Evolutionary conservation across 2,113 vertebrate species (phyloP).

Genomic region (Embiotoca jacksoni): DNA sequence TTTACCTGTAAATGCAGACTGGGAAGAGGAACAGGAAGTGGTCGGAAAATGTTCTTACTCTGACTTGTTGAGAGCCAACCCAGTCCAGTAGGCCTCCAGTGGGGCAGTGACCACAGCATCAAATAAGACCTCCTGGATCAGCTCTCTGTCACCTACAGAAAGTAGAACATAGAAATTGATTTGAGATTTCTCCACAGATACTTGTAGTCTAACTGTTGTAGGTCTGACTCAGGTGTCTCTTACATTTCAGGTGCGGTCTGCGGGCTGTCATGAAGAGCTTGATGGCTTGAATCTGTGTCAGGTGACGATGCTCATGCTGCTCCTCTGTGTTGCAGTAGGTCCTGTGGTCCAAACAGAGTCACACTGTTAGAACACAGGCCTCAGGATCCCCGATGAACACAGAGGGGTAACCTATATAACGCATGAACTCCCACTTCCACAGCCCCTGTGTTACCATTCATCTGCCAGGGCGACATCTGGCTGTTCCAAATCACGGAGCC

Average conservation of each 20-base stretch:
- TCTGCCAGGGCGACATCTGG: constrained; percentile 97
- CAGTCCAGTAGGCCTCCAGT: constrained; percentile 97
- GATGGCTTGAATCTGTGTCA: constrained; percentile 95
- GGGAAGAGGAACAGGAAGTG: neutral
- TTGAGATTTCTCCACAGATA: neutral
- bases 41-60: constrained; percentile 87
- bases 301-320: constrained; percentile 93
- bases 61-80: constrained; percentile 96
- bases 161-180: neutral
- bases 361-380: constrained; percentile 48
- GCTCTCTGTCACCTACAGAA: constrained; percentile 93
- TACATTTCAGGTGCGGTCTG: constrained; percentile 93
- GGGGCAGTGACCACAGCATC: constrained; percentile 97
- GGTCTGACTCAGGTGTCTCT: constrained; percentile 68
- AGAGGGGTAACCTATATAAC: constrained; percentile 72
- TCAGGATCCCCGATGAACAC: constrained; percentile 48
- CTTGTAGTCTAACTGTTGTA: neutral
- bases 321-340: constrained; percentile 97
- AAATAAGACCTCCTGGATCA: constrained; percentile 97
- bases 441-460: constrained; percentile 91
- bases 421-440: constrained; percentile 67
- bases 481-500: constrained; percentile 97
- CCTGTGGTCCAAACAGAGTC: constrained; percentile 82
- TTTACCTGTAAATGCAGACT: neutral
- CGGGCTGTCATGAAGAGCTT: constrained; percentile 94